Base-by-base conservation (phyloP, 2,888 invertebrate genomes). In the Morpho helenor region DNA sequence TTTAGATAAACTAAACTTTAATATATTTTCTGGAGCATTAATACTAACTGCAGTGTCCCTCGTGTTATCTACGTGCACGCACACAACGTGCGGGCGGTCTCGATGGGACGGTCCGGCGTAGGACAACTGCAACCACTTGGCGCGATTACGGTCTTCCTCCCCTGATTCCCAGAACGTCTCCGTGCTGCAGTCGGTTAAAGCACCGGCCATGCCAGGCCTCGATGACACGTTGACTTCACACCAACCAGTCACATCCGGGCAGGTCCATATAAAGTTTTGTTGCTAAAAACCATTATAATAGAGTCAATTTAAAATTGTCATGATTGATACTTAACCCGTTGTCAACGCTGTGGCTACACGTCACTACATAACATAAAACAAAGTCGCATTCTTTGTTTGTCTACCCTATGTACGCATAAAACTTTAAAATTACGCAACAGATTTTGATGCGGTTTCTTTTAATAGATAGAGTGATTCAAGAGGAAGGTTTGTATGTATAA, bases 141-240 rank as follows among this genome's bases (percentile, higher is more conserved):
- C 95, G 80, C 97, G 97, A 80, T 97, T 98, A 59, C 96, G 92
- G 84, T 99, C 99, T 75, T 99, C 99, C 73, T 99, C 99, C 0
- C 98, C 98, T 44, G 98, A 98, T 86, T 99, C 99, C 99, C 99
- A 99, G 86, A 99, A 99, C 0, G 99, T 99, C 81, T 99, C 99
- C 0, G 98, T 98, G 6, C 97, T 97, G 72, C 96, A 96, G 79
- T 99, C 99, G 0, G 95, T 96, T 10, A 99, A 91, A 66, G 98
- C 97, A 2, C 95, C 96, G 4, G 97, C 94, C 97, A 99, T 98
- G 7, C 97, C 98, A 73, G 96, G 97, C 0, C 99, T 93, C 66
- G 98, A 98, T 0, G 98, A 98, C 0, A 97, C 97, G 67, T 95
- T 96, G 51, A 98, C 93, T 69, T 97, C 96, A 41, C 95, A 92